Percentiles rank a stretch among this genome's conserved stretches.
These are phyloP conservation scores for Drosophila sechellia DNA, from an alignment of 1,140 invertebrate species.

Conservation along the genomic window DNA sequence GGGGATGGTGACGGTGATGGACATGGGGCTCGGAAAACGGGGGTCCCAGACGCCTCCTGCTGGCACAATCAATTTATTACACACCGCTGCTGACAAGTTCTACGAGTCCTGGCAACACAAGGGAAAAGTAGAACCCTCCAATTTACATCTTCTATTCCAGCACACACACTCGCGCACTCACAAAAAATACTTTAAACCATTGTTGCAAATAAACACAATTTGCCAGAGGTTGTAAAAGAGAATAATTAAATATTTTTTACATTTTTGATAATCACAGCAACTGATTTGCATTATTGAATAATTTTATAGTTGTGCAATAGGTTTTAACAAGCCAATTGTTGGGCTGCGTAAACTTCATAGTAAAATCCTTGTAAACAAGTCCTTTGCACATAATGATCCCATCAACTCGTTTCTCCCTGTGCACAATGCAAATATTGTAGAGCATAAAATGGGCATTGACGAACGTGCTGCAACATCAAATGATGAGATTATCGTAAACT, in stretches of 20 bases:
- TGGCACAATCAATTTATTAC: conserved; percentile 80
- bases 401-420: conserved; percentile 1
- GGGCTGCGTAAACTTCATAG: no score
- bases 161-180: conserved; percentile 15
- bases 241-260: not conserved
- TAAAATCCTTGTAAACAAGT: not conserved
- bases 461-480: conserved; percentile 82
- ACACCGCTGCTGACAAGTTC: conserved; percentile 75
- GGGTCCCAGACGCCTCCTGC: conserved; percentile 38
- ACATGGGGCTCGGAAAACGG: not conserved
- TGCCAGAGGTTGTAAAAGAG: not conserved
- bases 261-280: no score
- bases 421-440: conserved; percentile 71
- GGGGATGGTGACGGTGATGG: not conserved
- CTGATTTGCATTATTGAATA: no score
- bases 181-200: conserved; percentile 3
- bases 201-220: not conserved
- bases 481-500: conserved; percentile 83
- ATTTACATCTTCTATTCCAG: conserved; percentile 42
- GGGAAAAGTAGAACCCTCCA: conserved; percentile 12
- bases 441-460: conserved; percentile 71
- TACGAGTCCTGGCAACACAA: conserved; percentile 47
- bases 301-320: no score
- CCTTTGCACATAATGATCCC: not conserved
- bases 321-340: no score